Evolutionary conservation across 2,888 invertebrate genomes (phyloP).

Genomic region (Andrena chrysosceles): DNA sequence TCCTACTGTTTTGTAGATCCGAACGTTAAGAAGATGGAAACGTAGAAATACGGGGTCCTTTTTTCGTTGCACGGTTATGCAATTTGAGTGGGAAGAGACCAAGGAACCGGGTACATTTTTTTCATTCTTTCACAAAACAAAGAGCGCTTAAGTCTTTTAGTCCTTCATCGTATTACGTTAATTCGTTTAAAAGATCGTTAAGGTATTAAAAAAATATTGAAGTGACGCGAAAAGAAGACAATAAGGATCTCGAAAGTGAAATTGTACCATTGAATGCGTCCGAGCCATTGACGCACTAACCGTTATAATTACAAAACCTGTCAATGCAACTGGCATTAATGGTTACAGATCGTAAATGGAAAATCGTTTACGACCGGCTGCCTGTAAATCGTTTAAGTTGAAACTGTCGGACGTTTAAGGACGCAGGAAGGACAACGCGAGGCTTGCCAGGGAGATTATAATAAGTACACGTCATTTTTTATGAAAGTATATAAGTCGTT

Average conservation of each 20-base stretch:
- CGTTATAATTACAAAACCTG: neutral
- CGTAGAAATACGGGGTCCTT: neutral
- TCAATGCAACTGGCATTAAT: neutral
- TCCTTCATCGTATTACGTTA: neutral
- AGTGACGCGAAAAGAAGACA: too few species aligned
- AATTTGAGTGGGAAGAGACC: neutral
- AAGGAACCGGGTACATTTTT: neutral
- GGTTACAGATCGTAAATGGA: neutral
- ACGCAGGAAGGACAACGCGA: constrained; percentile 17
- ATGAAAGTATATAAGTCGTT: constrained; percentile 80
- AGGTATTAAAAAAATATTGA: too few species aligned
- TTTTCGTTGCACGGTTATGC: neutral
- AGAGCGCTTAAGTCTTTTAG: too few species aligned
- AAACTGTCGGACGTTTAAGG: neutral
- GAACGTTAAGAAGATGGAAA: neutral
- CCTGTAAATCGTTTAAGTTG: neutral
- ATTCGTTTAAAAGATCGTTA: neutral
- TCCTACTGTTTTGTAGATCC: neutral
- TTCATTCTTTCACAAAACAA: too few species aligned
- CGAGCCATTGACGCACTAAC: neutral
- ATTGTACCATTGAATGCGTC: neutral
- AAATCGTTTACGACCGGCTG: neutral
- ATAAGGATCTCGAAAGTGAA: too few species aligned
- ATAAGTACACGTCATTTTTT: constrained; percentile 53
- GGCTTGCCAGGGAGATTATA: neutral